These are phyloP conservation scores for Zootermopsis nevadensis DNA, from an alignment of 2,888 invertebrate species.

Conservation along the genomic window DNA sequence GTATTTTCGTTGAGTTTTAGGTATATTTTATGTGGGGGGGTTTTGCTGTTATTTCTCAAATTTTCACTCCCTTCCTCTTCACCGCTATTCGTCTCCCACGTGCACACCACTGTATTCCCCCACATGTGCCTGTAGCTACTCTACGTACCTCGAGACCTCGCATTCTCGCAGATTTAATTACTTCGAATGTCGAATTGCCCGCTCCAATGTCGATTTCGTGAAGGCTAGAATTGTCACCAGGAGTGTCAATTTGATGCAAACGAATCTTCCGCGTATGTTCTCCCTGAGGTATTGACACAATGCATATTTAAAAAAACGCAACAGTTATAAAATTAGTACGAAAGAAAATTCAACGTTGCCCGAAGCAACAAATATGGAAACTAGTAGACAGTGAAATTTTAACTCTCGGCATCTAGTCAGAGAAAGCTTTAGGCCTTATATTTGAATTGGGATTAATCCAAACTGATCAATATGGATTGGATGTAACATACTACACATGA, in stretches of 20 bases:
- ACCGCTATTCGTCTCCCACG: background rate
- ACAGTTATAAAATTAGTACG: background rate
- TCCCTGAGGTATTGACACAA: background rate
- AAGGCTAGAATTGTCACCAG: constrained; percentile 31
- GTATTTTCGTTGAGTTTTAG: constrained; percentile 26
- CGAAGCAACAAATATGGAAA: background rate
- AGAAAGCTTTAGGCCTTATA: background rate
- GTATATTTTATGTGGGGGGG: constrained; percentile 32
- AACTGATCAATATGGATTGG: background rate
- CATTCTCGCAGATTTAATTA: constrained; percentile 40
- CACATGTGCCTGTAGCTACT: no score
- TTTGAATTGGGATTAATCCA: constrained; percentile 4
- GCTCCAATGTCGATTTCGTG: constrained; percentile 32
- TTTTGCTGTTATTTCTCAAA: constrained; percentile 32
- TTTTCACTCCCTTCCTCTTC: background rate
- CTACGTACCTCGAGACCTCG: constrained; percentile 9
- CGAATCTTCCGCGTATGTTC: background rate
- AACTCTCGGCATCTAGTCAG: background rate
- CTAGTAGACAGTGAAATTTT: constrained; percentile 1
- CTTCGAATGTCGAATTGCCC: constrained; percentile 21
- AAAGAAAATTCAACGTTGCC: background rate
- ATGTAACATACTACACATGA: background rate
- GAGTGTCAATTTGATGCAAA: constrained; percentile 5
- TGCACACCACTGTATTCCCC: background rate
- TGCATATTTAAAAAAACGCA: constrained; percentile 1